phyloP scores from a whole-genome alignment of 2,888 invertebrate species.

The Ectemnius continuus region DNA sequence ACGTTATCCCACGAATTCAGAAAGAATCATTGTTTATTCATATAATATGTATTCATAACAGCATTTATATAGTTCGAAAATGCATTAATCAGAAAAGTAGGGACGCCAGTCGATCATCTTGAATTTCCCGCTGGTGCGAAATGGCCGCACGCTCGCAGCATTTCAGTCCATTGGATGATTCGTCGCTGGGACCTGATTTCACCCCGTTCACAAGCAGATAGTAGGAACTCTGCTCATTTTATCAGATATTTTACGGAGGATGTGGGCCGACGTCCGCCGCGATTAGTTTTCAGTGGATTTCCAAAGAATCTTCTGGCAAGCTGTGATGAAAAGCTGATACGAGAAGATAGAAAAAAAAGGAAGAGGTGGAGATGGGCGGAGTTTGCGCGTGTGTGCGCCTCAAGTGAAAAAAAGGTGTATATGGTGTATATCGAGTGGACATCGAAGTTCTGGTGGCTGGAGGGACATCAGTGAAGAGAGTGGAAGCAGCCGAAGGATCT shows the following conservation, averaged over 20 bases:
- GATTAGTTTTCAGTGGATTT: slow-evolving; percentile 10
- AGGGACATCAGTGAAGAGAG: no score
- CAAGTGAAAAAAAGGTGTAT: slow-evolving; percentile 15
- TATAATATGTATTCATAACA: no score
- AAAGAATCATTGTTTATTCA: no score
- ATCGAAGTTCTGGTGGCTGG: slow-evolving; percentile 26
- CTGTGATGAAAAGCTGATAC: background rate
- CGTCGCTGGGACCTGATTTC: no score
- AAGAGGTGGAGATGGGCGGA: slow-evolving; percentile 55
- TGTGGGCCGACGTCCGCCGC: background rate
- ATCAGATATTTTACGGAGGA: slow-evolving; percentile 1
- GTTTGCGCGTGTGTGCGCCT: slow-evolving; percentile 54
- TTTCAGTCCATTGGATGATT: no score
- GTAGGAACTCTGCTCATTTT: slow-evolving; percentile 18
- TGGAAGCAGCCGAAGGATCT: background rate
- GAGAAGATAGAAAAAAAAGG: slow-evolving; percentile 38
- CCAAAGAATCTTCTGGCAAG: background rate
- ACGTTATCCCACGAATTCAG: no score
- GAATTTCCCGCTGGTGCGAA: no score
- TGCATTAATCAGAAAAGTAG: no score
- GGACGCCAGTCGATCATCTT: no score
- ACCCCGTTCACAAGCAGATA: slow-evolving; percentile 9
- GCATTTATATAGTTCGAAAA: no score
- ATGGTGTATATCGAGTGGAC: background rate
- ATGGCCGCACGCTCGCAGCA: no score